Evolutionary conservation across 2,113 vertebrate species (phyloP), one percentile per base, ranked within the genome.

Genomic region (Otis tarda): DNA sequence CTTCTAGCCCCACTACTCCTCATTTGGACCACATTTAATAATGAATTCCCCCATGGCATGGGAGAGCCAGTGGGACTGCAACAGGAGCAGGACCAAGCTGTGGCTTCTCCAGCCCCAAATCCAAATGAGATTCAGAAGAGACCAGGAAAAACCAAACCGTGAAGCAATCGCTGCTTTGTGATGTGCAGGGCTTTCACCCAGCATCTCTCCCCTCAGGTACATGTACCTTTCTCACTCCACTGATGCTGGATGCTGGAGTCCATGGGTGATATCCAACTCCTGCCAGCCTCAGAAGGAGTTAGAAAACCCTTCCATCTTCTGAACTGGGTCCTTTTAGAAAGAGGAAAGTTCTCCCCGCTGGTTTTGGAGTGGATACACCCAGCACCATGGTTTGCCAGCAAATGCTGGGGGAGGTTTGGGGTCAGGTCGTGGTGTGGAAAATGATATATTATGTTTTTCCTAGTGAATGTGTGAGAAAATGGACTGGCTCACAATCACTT

Each of bases 111-210:
- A 71, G 27, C 37, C 57, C 47, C 53, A 84, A 81, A 60, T 47
- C 19, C 6, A 8, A 17, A 1, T 5, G 8, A 33, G 28, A 60
- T 77, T 41, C 47, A 50, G 73, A 55, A 45, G 1, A 76, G 67
- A 49, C 5, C 8, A 35, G 24, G 63, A 35, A 71, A 50, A 64
- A 10, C 0, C 0, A 2, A 75, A 27, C 21, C 3, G 3, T 15
- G 78, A 45, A 55, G 15, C 35, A 31, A 19, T 35, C 5, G 0
- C 41, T 68, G 53, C 63, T 50, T 37, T 37, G 81, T 16, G 85
- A 45, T 35, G 18, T 0, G 6, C 31, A 20, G 27, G 57, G 0
- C 0, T 24, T 82, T 88, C 52, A 23, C 39, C 22, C 0, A 0
- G 27, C 49, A 12, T 21, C 2, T 2, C 13, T 82, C 17, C n/a